These are phyloP conservation scores for Drosophila aldrichi DNA, from an alignment of 2,888 invertebrate genomes.

Conservation along the genomic window DNA sequence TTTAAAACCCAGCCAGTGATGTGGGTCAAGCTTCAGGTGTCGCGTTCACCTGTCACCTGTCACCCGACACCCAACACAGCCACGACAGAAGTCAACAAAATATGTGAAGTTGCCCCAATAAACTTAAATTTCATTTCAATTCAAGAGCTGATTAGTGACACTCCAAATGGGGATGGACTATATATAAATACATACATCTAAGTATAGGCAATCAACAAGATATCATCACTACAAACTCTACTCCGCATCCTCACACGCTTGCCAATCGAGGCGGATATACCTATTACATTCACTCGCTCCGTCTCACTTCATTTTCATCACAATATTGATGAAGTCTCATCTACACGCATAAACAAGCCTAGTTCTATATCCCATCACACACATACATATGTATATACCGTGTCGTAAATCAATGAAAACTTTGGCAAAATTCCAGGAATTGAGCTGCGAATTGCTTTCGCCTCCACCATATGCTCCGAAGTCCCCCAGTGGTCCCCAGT, in stretches of 20 bases:
- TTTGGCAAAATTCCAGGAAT: too few relatives aligned
- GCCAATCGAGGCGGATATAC: not conserved
- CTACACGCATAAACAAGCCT: not conserved
- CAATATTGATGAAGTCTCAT: not conserved
- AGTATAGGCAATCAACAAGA: not conserved
- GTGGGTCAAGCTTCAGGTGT: slow-evolving; percentile 56
- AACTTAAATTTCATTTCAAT: slow-evolving; percentile 25
- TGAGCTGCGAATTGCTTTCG: too few relatives aligned
- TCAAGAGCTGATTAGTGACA: not conserved
- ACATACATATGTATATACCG: too few relatives aligned
- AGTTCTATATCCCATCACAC: not conserved
- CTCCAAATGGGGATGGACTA: not conserved
- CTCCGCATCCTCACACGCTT: not conserved
- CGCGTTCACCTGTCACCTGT: slow-evolving; percentile 13
- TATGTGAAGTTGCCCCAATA: slow-evolving; percentile 15
- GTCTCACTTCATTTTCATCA: not conserved
- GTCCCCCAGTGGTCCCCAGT: too few relatives aligned
- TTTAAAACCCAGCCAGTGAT: slow-evolving; percentile 49
- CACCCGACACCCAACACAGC: not conserved
- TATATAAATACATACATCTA: not conserved
- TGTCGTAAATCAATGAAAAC: too few relatives aligned
- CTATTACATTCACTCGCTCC: not conserved
- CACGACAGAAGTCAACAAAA: not conserved
- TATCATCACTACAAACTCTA: not conserved
- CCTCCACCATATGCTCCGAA: too few relatives aligned